Evolutionary conservation across 1,140 invertebrate species (phyloP).

Genomic region (Agrilus planipennis): DNA sequence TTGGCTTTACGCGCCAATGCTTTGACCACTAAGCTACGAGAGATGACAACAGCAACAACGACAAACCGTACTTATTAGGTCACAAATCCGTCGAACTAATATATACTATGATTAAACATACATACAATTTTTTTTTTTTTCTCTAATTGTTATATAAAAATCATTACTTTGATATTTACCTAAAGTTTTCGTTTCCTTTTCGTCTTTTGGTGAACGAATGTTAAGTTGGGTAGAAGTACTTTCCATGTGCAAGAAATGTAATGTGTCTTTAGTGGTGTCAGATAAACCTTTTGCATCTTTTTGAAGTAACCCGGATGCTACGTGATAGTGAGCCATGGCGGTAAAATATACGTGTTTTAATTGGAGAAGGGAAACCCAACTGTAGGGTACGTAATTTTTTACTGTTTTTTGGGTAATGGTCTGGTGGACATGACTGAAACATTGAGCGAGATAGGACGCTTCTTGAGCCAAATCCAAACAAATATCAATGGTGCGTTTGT

Average conservation of each 20-base stretch:
- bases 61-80: too few species aligned
- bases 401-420: conserved; percentile 42
- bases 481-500: conserved; percentile 52
- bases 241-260: conserved; percentile 47
- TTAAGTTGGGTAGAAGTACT: conserved; percentile 44
- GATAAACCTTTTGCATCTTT: conserved; percentile 43
- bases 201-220: conserved; percentile 44
- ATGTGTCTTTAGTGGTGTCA: conserved; percentile 40
- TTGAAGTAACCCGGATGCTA: conserved; percentile 50
- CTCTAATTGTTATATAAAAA: too few species aligned
- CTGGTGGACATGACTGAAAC: conserved; percentile 59
- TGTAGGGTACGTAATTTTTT: conserved; percentile 66
- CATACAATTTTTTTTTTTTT: too few species aligned
- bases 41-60: too few species aligned
- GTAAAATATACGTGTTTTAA: conserved; percentile 80
- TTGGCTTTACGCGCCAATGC: too few species aligned
- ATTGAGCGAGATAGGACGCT: conserved; percentile 70
- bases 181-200: conserved; percentile 45
- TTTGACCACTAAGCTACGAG: too few species aligned
- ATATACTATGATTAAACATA: too few species aligned
- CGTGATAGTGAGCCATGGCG: conserved; percentile 50
- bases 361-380: conserved; percentile 78
- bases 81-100: too few species aligned
- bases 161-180: too few species aligned
- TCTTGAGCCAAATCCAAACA: conserved; percentile 83